Evolutionary conservation across 2,888 invertebrate genomes (phyloP).

Genomic region (Plemyria rubiginata): DNA sequence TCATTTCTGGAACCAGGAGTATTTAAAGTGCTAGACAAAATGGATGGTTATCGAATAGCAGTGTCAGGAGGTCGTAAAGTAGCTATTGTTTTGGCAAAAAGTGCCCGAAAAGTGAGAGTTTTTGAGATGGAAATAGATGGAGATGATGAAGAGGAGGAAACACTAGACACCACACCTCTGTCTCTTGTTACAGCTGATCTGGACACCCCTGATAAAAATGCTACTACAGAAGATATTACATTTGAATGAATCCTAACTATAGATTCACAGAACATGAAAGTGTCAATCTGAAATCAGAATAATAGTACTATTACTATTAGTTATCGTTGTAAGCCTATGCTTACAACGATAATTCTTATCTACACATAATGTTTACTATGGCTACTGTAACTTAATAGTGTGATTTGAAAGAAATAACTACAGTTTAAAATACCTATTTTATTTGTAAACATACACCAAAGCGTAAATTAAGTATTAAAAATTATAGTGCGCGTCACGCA

Average conservation of each 20-base stretch:
- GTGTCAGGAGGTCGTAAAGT: conserved; percentile 94
- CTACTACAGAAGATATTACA: conserved; percentile 51
- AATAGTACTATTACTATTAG: no score
- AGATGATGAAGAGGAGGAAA: conserved; percentile 92
- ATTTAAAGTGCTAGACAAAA: conserved; percentile 87
- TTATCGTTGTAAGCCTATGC: no score
- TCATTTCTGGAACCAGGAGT: conserved; percentile 79
- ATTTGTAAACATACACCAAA: no score
- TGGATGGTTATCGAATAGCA: conserved; percentile 88
- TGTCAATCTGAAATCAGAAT: no score
- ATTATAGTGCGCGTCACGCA: no score
- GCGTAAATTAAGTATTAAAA: no score
- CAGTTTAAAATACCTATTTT: no score
- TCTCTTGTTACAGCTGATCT: conserved; percentile 65
- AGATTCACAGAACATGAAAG: no score
- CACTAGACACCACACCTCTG: conserved; percentile 74
- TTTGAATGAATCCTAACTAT: conserved; percentile 31
- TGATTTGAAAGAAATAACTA: no score
- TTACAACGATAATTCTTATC: no score
- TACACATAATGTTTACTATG: no score
- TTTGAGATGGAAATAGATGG: conserved; percentile 98
- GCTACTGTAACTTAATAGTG: no score
- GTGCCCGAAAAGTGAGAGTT: conserved; percentile 91
- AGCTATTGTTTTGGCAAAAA: conserved; percentile 93
- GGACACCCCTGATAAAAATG: conserved; percentile 56